A percentile compares a stretch with the other conserved stretches of the same genome.
phyloP scores from a whole-genome alignment of 2,797 vertebrate species.

The Phrynocephalus vlangalii region DNA sequence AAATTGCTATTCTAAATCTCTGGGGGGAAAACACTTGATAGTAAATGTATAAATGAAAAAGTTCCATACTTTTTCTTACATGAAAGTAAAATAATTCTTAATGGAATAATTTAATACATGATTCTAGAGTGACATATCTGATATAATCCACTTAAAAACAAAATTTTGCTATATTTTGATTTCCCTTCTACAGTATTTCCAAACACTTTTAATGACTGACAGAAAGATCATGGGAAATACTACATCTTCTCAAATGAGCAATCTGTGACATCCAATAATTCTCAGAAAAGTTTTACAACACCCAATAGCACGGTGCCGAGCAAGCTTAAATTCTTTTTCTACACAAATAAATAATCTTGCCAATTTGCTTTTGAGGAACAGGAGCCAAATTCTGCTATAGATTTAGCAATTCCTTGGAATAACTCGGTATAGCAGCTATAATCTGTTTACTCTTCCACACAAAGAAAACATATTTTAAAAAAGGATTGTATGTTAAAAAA shows the following conservation, averaged over 20 bases:
- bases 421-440: constrained; percentile 50
- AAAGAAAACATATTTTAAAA: constrained; percentile 30
- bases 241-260: constrained; percentile 5
- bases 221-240: not conserved
- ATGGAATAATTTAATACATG: constrained; percentile 17
- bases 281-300: constrained; percentile 30
- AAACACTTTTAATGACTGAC: constrained; percentile 30
- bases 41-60: not conserved
- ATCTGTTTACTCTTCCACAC: constrained; percentile 37
- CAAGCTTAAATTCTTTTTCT: constrained; percentile 49
- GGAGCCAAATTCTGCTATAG: constrained; percentile 45
- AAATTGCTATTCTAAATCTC: not conserved
- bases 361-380: constrained; percentile 25
- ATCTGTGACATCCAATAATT: constrained; percentile 35
- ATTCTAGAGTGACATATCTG: not conserved
- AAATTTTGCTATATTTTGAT: constrained; percentile 17
- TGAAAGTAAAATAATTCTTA: constrained; percentile 1
- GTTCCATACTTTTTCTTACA: no score
- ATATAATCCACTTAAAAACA: constrained; percentile 13
- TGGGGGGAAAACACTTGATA: not conserved
- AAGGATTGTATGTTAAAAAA: constrained; percentile 12
- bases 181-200: not conserved
- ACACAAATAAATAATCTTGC: not conserved
- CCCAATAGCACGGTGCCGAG: constrained; percentile 40
- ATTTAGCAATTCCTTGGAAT: constrained; percentile 47